Percentiles rank a stretch among this genome's conserved stretches.
These are phyloP conservation scores for Echiichthys vipera DNA, from an alignment of 2,797 vertebrate species.

Conservation along the genomic window DNA sequence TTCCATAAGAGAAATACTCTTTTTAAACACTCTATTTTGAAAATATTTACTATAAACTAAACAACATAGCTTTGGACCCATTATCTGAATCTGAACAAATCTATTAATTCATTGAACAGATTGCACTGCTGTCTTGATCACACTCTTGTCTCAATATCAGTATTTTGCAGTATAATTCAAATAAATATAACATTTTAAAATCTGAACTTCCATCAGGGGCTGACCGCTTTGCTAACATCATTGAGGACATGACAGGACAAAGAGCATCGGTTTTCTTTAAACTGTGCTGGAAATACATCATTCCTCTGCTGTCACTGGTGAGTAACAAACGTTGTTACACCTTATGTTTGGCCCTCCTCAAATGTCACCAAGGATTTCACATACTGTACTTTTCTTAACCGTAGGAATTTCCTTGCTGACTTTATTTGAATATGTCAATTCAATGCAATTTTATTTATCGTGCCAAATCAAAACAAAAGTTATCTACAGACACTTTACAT, in stretches of 20 bases:
- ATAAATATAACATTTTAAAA: background rate
- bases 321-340: conserved; percentile 42
- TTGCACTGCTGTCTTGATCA: no score
- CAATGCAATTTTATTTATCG: no score
- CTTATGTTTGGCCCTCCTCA: background rate
- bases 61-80: no score
- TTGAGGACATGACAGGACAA: conserved; percentile 85
- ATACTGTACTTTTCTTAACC: background rate
- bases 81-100: no score
- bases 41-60: no score
- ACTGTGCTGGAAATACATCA: conserved; percentile 85
- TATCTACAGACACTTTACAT: no score
- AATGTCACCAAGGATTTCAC: background rate
- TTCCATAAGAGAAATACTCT: no score
- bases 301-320: conserved; percentile 82
- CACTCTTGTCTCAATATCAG: background rate
- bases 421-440: no score
- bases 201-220: conserved; percentile 68
- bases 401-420: no score
- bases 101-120: no score
- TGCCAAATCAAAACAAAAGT: no score
- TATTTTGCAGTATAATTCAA: background rate
- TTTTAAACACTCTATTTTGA: no score
- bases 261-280: conserved; percentile 83
- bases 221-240: conserved; percentile 78